Base-by-base conservation (phyloP, 2,797 vertebrate genomes). In the Ceyx erithaca region DNA sequence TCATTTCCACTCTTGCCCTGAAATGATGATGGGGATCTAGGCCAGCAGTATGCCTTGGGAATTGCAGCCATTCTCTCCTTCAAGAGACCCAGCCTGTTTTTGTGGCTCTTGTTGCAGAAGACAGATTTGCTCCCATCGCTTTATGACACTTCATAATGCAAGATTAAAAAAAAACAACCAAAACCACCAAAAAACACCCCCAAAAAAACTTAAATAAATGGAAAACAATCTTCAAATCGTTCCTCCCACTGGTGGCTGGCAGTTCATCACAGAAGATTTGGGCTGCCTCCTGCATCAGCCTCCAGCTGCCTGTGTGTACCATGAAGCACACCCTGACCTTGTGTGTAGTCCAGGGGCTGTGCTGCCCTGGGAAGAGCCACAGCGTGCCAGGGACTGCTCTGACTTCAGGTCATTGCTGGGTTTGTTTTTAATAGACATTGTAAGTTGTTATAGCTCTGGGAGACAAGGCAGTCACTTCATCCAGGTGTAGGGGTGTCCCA, bases 51-150 rank as follows among this genome's bases (percentile, higher is more conserved):
- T 69, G 57, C 59, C 31, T 62, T 1, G 0, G 67, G 59, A 78
- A n/a, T 79, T 25, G 26, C 59, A 54, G 43, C 19, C 35, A 4
- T 51, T 72, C 18, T 67, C 15, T 71, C 8, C 0, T 26, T 67
- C 10, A 1, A 22, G 57, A 55, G 19, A 57, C 78, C 73, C 68
- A 88, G 64, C 55, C 77, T 89, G 57, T 12, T 57, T 89, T 90
- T 57, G 76, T 94, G 88, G 76, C 25, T 93, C 73, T 87, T 77
- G 73, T 94, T 95, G 87, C 92, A 73, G 77, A 80, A 80, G 73
- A 66, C 80, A 64, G 33, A 87, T 94, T 96, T 2, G 4, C 71
- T 96, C 78, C 33, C 40, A 14, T 70, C 2, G 0, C 18, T 80
- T 67, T 13, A 2, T 68, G 40, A 52, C 28, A 13, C 40, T 41